phyloP scores from a whole-genome alignment of 2,888 invertebrate species.

The Drosophila hawaiiensis region DNA sequence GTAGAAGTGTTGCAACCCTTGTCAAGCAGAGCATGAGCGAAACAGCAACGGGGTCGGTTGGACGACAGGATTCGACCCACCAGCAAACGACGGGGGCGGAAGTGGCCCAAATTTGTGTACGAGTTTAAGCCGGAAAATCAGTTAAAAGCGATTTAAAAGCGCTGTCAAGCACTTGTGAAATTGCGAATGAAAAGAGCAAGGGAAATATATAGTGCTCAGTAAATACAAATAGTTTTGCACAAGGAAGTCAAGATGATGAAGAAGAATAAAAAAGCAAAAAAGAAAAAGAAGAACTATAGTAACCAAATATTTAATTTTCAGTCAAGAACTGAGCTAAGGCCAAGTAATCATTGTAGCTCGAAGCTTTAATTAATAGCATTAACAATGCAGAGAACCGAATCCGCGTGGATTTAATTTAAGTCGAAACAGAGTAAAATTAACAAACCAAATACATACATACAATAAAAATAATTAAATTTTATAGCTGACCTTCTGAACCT shows the following conservation, averaged over 20 bases:
- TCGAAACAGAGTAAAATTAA: neutral
- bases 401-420: constrained; percentile 7
- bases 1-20: constrained; percentile 71
- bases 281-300: neutral
- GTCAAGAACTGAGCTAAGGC: neutral
- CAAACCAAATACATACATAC: neutral
- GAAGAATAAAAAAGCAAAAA: neutral
- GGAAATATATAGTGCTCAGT: constrained; percentile 8
- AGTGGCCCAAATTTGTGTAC: constrained; percentile 49
- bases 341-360: neutral
- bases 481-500: constrained; percentile 1
- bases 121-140: constrained; percentile 63
- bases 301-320: neutral
- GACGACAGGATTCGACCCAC: constrained; percentile 8
- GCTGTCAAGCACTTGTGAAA: constrained; percentile 54
- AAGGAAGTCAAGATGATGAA: neutral
- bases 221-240: constrained; percentile 12
- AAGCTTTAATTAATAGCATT: constrained; percentile 11
- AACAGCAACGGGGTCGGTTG: neutral
- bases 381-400: neutral
- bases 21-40: constrained; percentile 47
- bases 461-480: constrained; percentile 10
- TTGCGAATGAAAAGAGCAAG: constrained; percentile 15
- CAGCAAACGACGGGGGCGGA: constrained; percentile 41
- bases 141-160: constrained; percentile 66